phyloP scores from a whole-genome alignment of 2,888 invertebrate genomes.

The Nephrocerus scutellatus region DNA sequence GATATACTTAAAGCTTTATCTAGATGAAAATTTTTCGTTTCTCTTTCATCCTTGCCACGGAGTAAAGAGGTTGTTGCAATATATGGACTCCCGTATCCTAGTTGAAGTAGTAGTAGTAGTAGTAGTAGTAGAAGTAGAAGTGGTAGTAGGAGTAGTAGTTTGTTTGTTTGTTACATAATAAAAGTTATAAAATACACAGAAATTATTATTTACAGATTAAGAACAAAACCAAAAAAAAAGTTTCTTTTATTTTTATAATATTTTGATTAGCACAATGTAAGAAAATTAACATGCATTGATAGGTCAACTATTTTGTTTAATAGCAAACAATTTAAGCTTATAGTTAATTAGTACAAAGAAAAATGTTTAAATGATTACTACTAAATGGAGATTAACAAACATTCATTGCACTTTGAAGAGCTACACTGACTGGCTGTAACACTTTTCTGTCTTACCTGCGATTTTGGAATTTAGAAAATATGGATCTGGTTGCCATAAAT shows the following conservation, averaged over 20 bases:
- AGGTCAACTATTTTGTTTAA: no score
- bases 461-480: constrained; percentile 81
- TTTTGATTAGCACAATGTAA: constrained; percentile 7
- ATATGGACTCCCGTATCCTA: constrained; percentile 47
- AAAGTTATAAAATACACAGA: constrained; percentile 20
- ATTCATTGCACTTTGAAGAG: no score
- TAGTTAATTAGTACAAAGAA: no score
- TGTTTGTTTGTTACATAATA: constrained; percentile 19
- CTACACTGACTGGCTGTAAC: no score
- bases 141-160: neutral
- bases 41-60: constrained; percentile 44
- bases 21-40: constrained; percentile 46
- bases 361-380: no score
- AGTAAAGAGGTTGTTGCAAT: constrained; percentile 40
- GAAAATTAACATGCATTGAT: neutral
- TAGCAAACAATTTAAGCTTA: no score
- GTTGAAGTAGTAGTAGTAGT: constrained; percentile 26
- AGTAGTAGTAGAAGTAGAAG: constrained; percentile 24
- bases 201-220: no score
- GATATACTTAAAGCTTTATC: constrained; percentile 46
- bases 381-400: no score
- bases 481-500: constrained; percentile 82
- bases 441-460: constrained; percentile 70
- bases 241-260: no score
- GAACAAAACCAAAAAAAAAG: no score